Evolutionary conservation across 2,797 vertebrate genomes (phyloP).

Genomic region (Cyprinella venusta): DNA sequence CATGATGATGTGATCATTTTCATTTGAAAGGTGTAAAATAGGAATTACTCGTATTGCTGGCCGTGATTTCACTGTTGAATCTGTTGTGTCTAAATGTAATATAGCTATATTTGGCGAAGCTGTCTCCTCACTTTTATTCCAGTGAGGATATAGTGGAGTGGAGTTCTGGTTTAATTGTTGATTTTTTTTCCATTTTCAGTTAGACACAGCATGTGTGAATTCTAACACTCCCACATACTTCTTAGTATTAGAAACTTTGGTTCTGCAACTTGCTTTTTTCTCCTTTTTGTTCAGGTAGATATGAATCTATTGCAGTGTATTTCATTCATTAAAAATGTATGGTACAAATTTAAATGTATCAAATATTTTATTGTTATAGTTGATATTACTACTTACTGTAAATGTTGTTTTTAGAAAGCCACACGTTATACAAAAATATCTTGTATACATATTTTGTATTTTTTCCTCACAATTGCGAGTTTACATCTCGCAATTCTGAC

Average conservation of each 20-base stretch:
- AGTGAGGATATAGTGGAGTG: not conserved
- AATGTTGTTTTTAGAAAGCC: not conserved
- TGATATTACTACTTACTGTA: not conserved
- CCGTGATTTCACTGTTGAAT: not conserved
- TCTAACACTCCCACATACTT: constrained; percentile 33
- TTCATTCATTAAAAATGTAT: not conserved
- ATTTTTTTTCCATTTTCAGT: not conserved
- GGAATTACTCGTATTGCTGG: constrained; percentile 18
- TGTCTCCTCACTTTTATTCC: constrained; percentile 4
- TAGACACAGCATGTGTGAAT: constrained; percentile 21
- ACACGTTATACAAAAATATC: too few species aligned
- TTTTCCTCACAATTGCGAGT: too few species aligned
- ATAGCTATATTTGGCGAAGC: constrained; percentile 20
- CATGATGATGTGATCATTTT: not conserved
- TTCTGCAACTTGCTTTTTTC: not conserved
- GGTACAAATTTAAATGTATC: not conserved
- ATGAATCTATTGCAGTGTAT: not conserved
- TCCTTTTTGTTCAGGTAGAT: not conserved
- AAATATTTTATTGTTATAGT: not conserved
- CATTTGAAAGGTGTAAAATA: not conserved
- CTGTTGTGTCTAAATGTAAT: constrained; percentile 9
- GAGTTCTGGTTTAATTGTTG: constrained; percentile 9
- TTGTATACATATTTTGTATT: too few species aligned
- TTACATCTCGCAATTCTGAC: too few species aligned
- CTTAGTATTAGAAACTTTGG: constrained; percentile 7